Percentiles rank a stretch among this genome's conserved stretches.
Conservation (phyloP, 2,113 vertebrate genomes). For the Sminthopsis crassicaudata region DNA sequence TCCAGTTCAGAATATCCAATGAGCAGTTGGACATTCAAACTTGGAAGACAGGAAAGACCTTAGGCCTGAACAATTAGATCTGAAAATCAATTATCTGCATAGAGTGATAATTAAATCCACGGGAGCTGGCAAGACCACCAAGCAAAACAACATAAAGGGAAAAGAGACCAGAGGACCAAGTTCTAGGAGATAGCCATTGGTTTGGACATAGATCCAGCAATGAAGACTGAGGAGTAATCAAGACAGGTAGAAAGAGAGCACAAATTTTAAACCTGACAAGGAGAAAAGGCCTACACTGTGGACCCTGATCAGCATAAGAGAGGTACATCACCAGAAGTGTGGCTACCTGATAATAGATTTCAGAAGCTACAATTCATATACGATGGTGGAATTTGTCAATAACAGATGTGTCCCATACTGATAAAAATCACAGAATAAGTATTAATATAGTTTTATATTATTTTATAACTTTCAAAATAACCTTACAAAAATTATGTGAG, state of each 20-base stretch:
- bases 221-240: background rate
- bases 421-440: background rate
- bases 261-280: background rate
- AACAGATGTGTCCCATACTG: background rate
- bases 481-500: background rate
- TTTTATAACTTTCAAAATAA: background rate
- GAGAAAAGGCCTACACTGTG: background rate
- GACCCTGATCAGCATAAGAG: background rate
- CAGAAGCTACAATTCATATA: background rate
- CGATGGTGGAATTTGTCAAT: background rate
- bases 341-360: background rate
- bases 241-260: background rate
- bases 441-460: background rate
- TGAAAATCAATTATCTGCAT: background rate
- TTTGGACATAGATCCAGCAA: background rate
- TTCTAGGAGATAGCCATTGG: background rate
- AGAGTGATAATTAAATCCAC: background rate
- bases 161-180: background rate
- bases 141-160: background rate
- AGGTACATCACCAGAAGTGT: background rate
- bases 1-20: background rate
- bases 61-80: background rate
- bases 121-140: background rate
- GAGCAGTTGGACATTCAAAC: background rate
- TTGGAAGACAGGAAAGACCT: background rate